Base-by-base conservation (phyloP, 2,113 vertebrate genomes). In the Gallinago jamesoni region DNA sequence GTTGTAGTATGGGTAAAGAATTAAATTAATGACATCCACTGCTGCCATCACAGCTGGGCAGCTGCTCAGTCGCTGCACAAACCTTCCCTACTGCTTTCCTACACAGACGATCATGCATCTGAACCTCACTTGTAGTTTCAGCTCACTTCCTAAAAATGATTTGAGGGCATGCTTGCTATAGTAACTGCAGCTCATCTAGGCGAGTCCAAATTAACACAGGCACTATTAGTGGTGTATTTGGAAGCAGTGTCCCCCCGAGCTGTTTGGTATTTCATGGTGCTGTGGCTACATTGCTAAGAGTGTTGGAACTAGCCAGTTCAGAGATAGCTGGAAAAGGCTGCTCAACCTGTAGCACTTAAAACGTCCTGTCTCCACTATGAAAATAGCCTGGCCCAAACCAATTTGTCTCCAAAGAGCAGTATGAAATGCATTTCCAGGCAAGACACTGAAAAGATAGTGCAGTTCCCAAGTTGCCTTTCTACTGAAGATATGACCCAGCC, bases 101-200 rank as follows among this genome's bases (percentile, higher is more conserved):
- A 66, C 56, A 60, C 72, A 60, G 64, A 17, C 47, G 18, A 70
- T 55, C 9, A 10, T 52, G 35, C 30, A 64, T 23, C 85, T 52
- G 14, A 84, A 19, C 37, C 50, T 63, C 12, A 1, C 6, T 13
- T 60, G 15, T 3, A 67, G 47, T 67, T 80, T 70, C 72, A 86
- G n/a, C 59, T 83, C 30, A 25, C 7, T 45, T 59, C 30, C 19
- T 64, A 31, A 78, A 55, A n/a, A 6, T 13, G 9, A 33, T 80
- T 89, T 68, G 23, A 60, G 39, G 33, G 4, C 28, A 72, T 27
- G 64, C 12, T 35, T 1, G 8, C 30, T 48, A 6, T 7, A 53
- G n/a, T n/a, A 55, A 14, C 17, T 43, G 41, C 47, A 80, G n/a
- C 47, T 90, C 1, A 0, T 6, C 45, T 4, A 35, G 43, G 4